These are phyloP conservation scores for Pterois miles DNA, from an alignment of 2,797 vertebrate genomes.

Conservation along the genomic window DNA sequence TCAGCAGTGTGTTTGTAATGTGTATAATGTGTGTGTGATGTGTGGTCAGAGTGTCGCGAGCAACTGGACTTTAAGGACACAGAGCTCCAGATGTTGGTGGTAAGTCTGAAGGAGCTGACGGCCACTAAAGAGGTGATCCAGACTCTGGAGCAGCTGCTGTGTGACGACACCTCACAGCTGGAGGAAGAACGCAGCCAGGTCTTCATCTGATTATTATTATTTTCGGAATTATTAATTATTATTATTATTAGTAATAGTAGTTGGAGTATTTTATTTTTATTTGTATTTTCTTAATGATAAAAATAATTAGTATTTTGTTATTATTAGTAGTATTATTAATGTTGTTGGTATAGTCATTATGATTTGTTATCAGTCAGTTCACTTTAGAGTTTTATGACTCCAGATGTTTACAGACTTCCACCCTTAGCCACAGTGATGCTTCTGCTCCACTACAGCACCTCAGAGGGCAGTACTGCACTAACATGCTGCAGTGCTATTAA, in stretches of 20 bases:
- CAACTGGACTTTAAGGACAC: constrained; percentile 80
- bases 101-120: constrained; percentile 80
- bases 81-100: constrained; percentile 82
- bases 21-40: not conserved
- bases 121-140: constrained; percentile 88
- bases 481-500: not conserved
- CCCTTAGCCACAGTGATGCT: no score
- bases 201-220: not conserved
- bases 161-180: constrained; percentile 66
- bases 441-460: no score
- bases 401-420: no score
- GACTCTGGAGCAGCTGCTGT: constrained; percentile 90
- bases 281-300: no score
- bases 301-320: no score
- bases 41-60: constrained; percentile 50
- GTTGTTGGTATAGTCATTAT: not conserved
- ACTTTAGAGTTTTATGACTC: no score
- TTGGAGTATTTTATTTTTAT: no score
- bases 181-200: constrained; percentile 75
- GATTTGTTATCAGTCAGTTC: no score
- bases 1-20: not conserved
- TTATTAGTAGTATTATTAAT: no score
- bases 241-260: no score
- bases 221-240: no score
- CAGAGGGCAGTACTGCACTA: no score